phyloP scores from a whole-genome alignment of 2,888 invertebrate species.

The Hypsopygia costalis region DNA sequence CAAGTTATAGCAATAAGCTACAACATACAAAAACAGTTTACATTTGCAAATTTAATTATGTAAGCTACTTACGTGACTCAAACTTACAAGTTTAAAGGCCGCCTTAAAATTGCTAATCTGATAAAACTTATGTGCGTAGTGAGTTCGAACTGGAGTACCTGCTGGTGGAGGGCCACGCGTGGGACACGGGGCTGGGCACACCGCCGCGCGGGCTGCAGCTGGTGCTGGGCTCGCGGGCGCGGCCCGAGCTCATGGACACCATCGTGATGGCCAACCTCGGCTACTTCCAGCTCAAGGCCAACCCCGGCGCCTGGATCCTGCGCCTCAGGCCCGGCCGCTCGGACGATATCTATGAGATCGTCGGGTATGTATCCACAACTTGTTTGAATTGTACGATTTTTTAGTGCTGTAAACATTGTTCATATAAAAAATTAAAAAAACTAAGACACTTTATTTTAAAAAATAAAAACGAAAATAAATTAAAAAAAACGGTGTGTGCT shows the following conservation, averaged over 20 bases:
- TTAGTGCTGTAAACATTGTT: too few species aligned
- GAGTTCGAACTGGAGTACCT: slow-evolving; percentile 98
- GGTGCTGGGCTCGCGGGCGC: slow-evolving; percentile 91
- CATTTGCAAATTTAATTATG: too few species aligned
- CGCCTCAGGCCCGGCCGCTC: slow-evolving; percentile 95
- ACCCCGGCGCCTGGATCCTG: slow-evolving; percentile 97
- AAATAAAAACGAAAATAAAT: too few species aligned
- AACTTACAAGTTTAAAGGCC: too few species aligned
- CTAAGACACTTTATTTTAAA: too few species aligned
- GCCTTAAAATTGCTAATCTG: too few species aligned
- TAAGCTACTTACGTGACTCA: too few species aligned
- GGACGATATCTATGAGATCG: slow-evolving; percentile 96
- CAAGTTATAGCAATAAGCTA: too few species aligned
- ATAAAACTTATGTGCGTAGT: slow-evolving; percentile 78
- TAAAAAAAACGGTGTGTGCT: too few species aligned
- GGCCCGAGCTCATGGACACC: slow-evolving; percentile 92
- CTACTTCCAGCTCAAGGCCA: slow-evolving; percentile 97
- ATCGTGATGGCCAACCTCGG: slow-evolving; percentile 99
- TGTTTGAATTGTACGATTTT: too few species aligned
- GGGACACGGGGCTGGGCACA: slow-evolving; percentile 93
- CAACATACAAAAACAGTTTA: too few species aligned
- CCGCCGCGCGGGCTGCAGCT: slow-evolving; percentile 99
- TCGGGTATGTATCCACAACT: slow-evolving; percentile 67
- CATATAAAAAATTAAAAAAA: too few species aligned
- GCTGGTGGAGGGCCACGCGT: slow-evolving; percentile 97